Evolutionary conservation across 2,113 vertebrate genomes (phyloP).

Genomic region (Mellivora capensis): DNA sequence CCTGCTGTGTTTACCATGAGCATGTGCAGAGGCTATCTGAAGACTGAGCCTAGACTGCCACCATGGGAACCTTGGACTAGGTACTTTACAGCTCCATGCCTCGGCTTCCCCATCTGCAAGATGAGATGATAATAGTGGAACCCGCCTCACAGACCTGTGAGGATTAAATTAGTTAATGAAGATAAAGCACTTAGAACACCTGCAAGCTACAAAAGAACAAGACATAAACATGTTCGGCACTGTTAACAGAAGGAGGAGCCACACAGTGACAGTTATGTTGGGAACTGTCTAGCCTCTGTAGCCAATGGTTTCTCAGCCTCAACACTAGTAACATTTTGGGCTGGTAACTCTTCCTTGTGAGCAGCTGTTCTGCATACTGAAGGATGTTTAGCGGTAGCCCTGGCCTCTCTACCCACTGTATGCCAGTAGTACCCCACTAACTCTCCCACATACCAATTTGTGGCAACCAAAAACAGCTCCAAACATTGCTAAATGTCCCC

Average conservation of each 20-base stretch:
- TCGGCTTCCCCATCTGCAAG: not conserved
- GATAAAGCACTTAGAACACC: not conserved
- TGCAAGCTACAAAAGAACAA: not conserved
- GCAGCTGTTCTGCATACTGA: not conserved
- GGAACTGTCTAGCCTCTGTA: not conserved
- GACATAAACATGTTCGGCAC: not conserved
- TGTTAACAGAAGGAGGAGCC: not conserved
- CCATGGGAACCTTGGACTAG: not conserved
- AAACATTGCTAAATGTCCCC: not conserved
- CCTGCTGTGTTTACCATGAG: not conserved
- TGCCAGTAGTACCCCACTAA: not conserved
- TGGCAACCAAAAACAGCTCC: not conserved
- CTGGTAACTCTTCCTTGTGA: not conserved
- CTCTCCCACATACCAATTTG: not conserved
- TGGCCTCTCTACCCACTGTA: not conserved
- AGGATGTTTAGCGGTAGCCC: not conserved
- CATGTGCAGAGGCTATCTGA: not conserved
- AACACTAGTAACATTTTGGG: not conserved
- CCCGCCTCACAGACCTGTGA: not conserved
- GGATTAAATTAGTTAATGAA: not conserved
- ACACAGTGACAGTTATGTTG: not conserved
- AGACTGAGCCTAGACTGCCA: not conserved
- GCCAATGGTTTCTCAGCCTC: not conserved
- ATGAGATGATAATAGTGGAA: not conserved
- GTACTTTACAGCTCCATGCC: not conserved